Evolutionary conservation across 1,140 invertebrate genomes (phyloP), one percentile per base, ranked within the genome.

Genomic region (Drosophila cardini): DNA sequence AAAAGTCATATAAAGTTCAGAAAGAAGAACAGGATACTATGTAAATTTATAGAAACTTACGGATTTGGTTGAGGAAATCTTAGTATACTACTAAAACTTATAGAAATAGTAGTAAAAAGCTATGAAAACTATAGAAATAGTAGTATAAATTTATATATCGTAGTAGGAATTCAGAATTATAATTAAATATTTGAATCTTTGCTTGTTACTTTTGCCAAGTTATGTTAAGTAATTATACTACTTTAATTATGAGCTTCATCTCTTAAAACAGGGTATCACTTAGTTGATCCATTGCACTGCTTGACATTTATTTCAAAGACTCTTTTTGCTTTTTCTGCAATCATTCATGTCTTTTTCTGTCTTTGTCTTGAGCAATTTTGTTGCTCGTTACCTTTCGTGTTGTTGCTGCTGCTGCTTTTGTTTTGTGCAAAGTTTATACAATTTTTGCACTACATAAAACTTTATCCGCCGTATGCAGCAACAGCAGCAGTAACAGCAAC

Each of bases 381-480:
- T 58, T 72, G 26, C 11, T 43, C 1, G 34, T 52, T 53, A 62
- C 45, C 46, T 53, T 16, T 56, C 48, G 30, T 38, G 65, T 45
- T 71, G 46, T 58, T 30, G 46, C 6, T 38, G 65, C 16, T 71
- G 45, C 18, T 50, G 56, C 11, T 21, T 48, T 64, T 58, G 60
- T 72, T 73, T 72, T 58, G 38, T 52, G 40, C 34, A 76, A 73
- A 80, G 70, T 70, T 80, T 79, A 74, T 80, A 74, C 53, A 58
- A 77, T 74, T 74, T 52, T 77, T 77, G 75, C 78, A 80, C 78
- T 80, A 80, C 62, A 77, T 80, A 77, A 74, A 80, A 80, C 57
- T 79, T 77, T 76, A 73, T 79, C 69, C 63, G 69, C 48, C 69
- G 36, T 72, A 72, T 70, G 67, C 64, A 68, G 26, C 40, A 52